Conservation (phyloP, 2,888 invertebrate species). For the Brachyptera risi region DNA sequence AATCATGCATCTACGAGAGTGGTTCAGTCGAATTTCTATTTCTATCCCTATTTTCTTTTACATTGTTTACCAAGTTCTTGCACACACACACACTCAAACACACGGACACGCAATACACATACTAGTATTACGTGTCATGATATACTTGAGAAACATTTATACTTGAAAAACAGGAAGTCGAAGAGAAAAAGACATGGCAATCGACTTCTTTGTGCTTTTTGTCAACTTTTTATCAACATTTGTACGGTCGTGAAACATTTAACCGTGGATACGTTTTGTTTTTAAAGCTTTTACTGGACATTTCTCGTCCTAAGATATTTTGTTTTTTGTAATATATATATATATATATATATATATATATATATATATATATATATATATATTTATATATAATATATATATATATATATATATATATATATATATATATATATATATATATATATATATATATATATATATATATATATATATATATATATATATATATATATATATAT, state of each 20-base stretch:
- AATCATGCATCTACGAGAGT: too few species aligned
- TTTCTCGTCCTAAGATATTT: background rate
- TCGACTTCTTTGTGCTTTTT: background rate
- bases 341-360: slow-evolving; percentile 6
- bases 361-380: background rate
- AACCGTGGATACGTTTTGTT: slow-evolving; percentile 4
- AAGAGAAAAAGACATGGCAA: slow-evolving; percentile 2
- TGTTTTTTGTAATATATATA: slow-evolving; percentile 11
- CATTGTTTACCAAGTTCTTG: too few species aligned
- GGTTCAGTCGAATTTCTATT: too few species aligned
- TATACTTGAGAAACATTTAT: background rate
- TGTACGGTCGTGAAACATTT: background rate
- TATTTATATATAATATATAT: slow-evolving; percentile 5
- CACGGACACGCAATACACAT: too few species aligned
- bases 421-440: background rate
- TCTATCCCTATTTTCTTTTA: too few species aligned
- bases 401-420: slow-evolving; percentile 6
- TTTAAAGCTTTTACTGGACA: slow-evolving; percentile 11
- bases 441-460: background rate
- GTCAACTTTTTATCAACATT: background rate
- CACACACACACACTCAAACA: too few species aligned
- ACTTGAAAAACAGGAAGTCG: background rate
- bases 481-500: too few species aligned
- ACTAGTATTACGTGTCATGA: too few species aligned
- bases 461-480: too few species aligned